Conservation (phyloP, 2,113 vertebrate species). For the Caranx ignobilis region DNA sequence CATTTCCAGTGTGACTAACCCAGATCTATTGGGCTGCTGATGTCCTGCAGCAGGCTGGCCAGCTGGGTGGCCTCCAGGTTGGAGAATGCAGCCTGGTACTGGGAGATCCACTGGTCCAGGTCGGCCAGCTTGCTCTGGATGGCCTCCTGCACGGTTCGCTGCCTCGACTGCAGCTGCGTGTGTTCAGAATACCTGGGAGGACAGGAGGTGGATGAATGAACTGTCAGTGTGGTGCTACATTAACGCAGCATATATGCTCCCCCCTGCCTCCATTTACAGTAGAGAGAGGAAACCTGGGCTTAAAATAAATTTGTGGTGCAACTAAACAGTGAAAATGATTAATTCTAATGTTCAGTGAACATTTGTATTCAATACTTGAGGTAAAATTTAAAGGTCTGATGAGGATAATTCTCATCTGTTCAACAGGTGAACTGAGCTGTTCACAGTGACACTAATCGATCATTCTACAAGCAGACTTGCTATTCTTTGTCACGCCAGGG, state of each 20-base stretch:
- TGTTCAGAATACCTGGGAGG: constrained; percentile 93
- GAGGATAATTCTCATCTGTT: no score
- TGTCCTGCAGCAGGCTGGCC: constrained; percentile 96
- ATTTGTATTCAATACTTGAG: neutral
- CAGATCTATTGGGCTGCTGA: constrained; percentile 95
- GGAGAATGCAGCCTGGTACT: constrained; percentile 96
- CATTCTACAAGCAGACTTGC: no score
- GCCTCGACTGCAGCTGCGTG: constrained; percentile 94
- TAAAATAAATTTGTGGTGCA: neutral
- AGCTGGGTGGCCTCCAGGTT: constrained; percentile 96
- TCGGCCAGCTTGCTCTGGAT: constrained; percentile 96
- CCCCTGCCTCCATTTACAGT: neutral
- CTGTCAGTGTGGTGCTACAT: neutral
- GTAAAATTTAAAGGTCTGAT: no score
- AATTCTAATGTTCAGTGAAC: neutral
- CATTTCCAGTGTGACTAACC: constrained; percentile 76
- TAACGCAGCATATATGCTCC: no score
- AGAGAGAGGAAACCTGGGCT: no score
- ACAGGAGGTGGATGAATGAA: neutral
- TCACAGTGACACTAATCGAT: neutral
- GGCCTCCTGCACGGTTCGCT: constrained; percentile 95
- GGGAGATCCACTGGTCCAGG: constrained; percentile 96
- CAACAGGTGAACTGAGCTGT: neutral
- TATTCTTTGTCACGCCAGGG: no score
- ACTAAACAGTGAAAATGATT: no score